These are phyloP conservation scores for Nomada hirtipes DNA, from an alignment of 2,888 invertebrate genomes.

Conservation along the genomic window DNA sequence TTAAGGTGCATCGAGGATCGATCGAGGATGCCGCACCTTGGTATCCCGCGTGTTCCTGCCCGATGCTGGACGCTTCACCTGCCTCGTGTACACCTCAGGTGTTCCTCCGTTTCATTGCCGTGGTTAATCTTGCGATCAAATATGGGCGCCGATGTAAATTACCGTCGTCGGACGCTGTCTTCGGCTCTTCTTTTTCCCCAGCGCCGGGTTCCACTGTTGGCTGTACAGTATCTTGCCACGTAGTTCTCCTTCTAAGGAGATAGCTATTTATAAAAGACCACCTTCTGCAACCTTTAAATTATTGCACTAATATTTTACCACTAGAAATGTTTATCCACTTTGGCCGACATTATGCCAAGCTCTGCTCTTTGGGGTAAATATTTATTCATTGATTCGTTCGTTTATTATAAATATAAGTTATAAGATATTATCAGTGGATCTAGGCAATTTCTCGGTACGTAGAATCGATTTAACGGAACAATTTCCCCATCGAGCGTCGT, in stretches of 20 bases:
- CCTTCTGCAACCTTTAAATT: background rate
- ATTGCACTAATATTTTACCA: no score
- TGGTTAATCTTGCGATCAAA: slow-evolving; percentile 50
- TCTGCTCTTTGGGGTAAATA: no score
- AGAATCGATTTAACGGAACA: background rate
- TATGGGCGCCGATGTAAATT: slow-evolving; percentile 44
- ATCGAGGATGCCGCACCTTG: slow-evolving; percentile 66
- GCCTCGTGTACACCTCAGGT: slow-evolving; percentile 41
- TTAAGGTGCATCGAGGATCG: slow-evolving; percentile 65
- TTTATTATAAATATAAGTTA: no score
- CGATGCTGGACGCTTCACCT: slow-evolving; percentile 61
- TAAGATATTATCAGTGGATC: background rate
- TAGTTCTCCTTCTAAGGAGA: slow-evolving; percentile 10
- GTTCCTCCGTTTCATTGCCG: slow-evolving; percentile 47
- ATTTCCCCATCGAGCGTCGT: background rate
- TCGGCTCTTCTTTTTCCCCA: slow-evolving; percentile 14
- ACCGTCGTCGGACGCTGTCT: slow-evolving; percentile 30
- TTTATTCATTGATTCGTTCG: no score
- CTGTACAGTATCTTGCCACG: background rate
- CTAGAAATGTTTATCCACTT: no score
- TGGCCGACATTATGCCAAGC: no score
- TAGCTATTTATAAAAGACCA: background rate
- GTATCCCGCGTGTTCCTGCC: slow-evolving; percentile 36
- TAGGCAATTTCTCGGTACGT: background rate
- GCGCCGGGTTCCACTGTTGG: slow-evolving; percentile 25